Evolutionary conservation across 1,140 invertebrate genomes (phyloP), one percentile per base, ranked within the genome.

Genomic region (Bombus balteatus): DNA sequence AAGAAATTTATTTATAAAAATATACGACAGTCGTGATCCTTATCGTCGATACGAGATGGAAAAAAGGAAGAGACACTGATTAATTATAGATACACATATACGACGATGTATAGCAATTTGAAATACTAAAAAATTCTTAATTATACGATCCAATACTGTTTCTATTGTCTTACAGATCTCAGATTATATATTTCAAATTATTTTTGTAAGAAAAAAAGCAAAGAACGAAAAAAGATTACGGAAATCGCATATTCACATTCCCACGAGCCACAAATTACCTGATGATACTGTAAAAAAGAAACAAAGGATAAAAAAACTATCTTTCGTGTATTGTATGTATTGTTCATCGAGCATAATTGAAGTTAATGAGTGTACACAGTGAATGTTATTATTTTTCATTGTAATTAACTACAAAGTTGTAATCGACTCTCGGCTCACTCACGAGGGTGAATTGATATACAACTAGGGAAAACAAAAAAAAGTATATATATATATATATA

Each of bases 321-420:
- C 90, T 93, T 90, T 92, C 91, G 90, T 93, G 88, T 91, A 92
- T 62, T 92, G 88, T 87, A 91, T 91, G 85, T 92, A 92, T 87
- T 87, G 86, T 92, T 91, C 87, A 91, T 87, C 78, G 81, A 93
- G 75, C 84, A 90, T 92, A 89, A 93, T 92, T 91, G 88, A 93
- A 90, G 88, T 89, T 91, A 91, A 92, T 93, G 89, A 91, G 87
- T 93, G 91, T 92, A 92, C 89, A 93, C 90, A 89, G 87, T 93
- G 87, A 92, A 92, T 93, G 91, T 93, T 93, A 93, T 93, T 93
- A 93, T 93, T 93, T 93, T 92, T 92, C 91, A 89, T 92, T 34
- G 91, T 91, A 91, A 92, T 90, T 92, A 91, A 89, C 83, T 83
- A 84, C 81, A 83, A 91, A 90, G 87, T 88, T 92, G 83, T 80